Conservation (phyloP, 2,888 invertebrate genomes). For the Cabera pusaria region DNA sequence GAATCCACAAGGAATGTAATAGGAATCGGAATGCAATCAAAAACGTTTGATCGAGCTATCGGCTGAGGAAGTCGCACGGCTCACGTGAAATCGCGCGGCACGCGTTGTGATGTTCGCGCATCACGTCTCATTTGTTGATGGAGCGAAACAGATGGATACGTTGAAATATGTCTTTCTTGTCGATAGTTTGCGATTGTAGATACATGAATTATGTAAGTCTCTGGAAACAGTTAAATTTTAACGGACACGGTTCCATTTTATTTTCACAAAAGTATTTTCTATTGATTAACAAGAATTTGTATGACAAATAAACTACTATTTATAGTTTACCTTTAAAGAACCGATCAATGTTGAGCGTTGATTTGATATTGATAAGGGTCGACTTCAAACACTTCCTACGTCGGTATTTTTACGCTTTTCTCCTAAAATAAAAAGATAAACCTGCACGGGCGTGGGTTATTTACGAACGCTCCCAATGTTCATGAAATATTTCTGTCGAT, state of each 20-base stretch:
- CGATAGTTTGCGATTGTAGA: slow-evolving; percentile 1
- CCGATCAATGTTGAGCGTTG: background rate
- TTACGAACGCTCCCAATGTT: slow-evolving; percentile 12
- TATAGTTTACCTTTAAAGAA: background rate
- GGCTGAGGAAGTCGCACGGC: slow-evolving; percentile 37
- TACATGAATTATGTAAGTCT: background rate
- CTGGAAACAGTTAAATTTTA: background rate
- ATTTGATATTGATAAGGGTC: slow-evolving; percentile 11
- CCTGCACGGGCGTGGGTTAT: slow-evolving; percentile 10
- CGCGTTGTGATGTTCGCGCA: slow-evolving; percentile 32
- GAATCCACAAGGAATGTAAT: slow-evolving; percentile 31
- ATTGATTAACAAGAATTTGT: no score
- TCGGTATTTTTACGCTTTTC: slow-evolving; percentile 15
- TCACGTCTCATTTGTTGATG: slow-evolving; percentile 31
- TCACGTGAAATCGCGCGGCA: slow-evolving; percentile 39
- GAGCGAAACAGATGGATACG: slow-evolving; percentile 17
- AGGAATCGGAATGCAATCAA: slow-evolving; percentile 46
- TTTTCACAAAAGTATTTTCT: no score
- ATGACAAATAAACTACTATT: no score
- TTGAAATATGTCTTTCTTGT: slow-evolving; percentile 18
- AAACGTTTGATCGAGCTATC: slow-evolving; percentile 40
- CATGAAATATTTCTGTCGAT: slow-evolving; percentile 23
- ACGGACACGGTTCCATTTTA: no score
- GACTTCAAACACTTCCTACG: slow-evolving; percentile 9
- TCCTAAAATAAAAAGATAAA: slow-evolving; percentile 19